A percentile compares a stretch with the other conserved stretches of the same genome.
phyloP scores from a whole-genome alignment of 2,888 invertebrate species.

The Anarsia innoxiella region DNA sequence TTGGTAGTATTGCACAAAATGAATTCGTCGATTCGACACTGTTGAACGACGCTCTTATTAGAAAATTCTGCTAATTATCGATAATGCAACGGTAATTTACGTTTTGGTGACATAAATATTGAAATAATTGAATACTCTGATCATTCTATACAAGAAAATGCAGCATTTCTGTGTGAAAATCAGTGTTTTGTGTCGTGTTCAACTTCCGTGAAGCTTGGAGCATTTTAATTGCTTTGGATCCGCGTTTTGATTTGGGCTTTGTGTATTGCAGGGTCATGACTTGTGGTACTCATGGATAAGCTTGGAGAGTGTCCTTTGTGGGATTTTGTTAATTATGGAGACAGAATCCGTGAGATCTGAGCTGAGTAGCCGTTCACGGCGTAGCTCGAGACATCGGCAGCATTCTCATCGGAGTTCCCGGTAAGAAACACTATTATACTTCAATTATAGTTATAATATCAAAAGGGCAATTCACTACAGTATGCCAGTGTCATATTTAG shows the following conservation, averaged over 20 bases:
- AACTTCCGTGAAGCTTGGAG: conserved; percentile 47
- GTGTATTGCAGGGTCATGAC: conserved; percentile 42
- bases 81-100: conserved; percentile 48
- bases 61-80: conserved; percentile 40
- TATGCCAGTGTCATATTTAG: too few species aligned
- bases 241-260: conserved; percentile 40
- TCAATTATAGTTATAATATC: too few species aligned
- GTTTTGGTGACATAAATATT: conserved; percentile 17
- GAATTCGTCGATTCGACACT: conserved; percentile 48
- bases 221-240: conserved; percentile 58
- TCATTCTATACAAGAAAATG: conserved; percentile 15
- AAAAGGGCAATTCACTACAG: too few species aligned
- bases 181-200: conserved; percentile 30
- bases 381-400: conserved; percentile 78
- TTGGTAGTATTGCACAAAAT: conserved; percentile 33
- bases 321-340: conserved; percentile 80
- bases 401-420: conserved; percentile 80
- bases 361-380: conserved; percentile 87
- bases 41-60: conserved; percentile 48
- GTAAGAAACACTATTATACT: conserved; percentile 42
- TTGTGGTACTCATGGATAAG: conserved; percentile 53
- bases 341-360: conserved; percentile 96
- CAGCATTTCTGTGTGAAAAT: conserved; percentile 26
- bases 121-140: conserved; percentile 12
- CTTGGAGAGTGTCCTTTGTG: conserved; percentile 24